Evolutionary conservation across 2,113 vertebrate genomes (phyloP).

Genomic region (Nematolebias whitei): DNA sequence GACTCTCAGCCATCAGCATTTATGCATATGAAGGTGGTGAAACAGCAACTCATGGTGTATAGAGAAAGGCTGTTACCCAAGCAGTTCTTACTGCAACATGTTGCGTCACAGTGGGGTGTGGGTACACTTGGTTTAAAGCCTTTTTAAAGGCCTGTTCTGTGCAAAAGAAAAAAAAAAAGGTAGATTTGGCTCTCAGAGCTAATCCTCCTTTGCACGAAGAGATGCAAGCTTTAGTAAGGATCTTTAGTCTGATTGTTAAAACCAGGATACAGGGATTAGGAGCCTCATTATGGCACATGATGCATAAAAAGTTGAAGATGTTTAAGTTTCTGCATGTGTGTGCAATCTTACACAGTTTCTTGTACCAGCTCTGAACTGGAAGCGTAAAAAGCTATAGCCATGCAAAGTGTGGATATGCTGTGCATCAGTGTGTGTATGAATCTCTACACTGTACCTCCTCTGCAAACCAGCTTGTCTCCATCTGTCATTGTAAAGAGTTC

Average conservation of each 20-base stretch:
- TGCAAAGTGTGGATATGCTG: neutral
- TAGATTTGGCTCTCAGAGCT: constrained; percentile 67
- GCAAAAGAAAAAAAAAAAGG: constrained; percentile 44
- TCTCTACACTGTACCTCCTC: neutral
- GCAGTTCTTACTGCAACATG: constrained; percentile 70
- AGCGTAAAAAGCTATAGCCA: no score
- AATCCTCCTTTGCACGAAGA: constrained; percentile 69
- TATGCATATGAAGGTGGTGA: constrained; percentile 73
- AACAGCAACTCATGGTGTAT: constrained; percentile 70
- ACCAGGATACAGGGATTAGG: constrained; percentile 64
- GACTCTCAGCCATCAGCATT: constrained; percentile 70
- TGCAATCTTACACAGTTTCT: neutral
- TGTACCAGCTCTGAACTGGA: neutral
- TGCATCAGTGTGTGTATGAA: neutral
- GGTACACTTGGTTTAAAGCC: constrained; percentile 62
- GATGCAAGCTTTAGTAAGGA: constrained; percentile 70
- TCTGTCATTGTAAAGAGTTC: neutral
- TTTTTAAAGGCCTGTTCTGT: constrained; percentile 69
- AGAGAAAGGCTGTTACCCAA: constrained; percentile 68
- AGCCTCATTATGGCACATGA: constrained; percentile 54
- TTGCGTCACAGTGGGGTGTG: constrained; percentile 78
- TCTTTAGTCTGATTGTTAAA: constrained; percentile 68
- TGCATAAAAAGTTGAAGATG: constrained; percentile 48
- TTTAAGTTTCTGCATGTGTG: neutral
- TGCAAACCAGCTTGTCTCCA: constrained; percentile 1